Percentiles rank a stretch among this genome's conserved stretches.
phyloP scores from a whole-genome alignment of 2,797 vertebrate genomes.

The Peromyscus attwateri region DNA sequence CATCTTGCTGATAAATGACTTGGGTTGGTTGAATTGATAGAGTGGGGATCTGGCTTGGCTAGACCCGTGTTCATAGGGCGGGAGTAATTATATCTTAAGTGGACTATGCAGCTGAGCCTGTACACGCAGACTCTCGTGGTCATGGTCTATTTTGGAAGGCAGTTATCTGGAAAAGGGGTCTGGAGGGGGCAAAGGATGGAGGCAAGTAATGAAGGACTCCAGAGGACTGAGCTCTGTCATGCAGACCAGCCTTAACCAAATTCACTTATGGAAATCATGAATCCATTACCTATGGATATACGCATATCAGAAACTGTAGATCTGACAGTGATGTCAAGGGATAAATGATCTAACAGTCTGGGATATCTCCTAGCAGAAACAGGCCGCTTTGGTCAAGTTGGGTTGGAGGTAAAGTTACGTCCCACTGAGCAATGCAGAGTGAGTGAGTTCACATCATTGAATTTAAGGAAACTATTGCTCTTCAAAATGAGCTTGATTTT shows the following conservation, averaged over 20 bases:
- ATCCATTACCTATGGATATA: background rate
- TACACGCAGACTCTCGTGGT: background rate
- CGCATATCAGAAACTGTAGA: background rate
- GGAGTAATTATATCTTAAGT: conserved; percentile 27
- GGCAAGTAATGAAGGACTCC: background rate
- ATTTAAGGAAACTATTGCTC: background rate
- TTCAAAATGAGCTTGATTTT: background rate
- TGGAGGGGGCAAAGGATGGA: background rate
- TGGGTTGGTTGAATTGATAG: conserved; percentile 3
- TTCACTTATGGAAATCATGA: too few relatives aligned
- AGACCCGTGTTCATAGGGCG: conserved; percentile 1
- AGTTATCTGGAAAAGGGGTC: background rate
- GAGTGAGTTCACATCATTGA: background rate
- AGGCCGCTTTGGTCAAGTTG: background rate
- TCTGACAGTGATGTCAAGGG: too few relatives aligned
- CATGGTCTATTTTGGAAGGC: conserved; percentile 10
- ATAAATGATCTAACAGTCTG: background rate
- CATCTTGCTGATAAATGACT: conserved; percentile 54
- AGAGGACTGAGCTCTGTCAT: background rate
- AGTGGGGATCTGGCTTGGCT: background rate
- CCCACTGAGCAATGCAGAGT: background rate
- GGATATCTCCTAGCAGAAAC: background rate
- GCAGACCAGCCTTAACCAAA: background rate
- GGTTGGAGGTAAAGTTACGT: background rate
- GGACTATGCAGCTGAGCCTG: background rate